phyloP scores from a whole-genome alignment of 2,888 invertebrate species.

The Nasonovia ribisnigri region DNA sequence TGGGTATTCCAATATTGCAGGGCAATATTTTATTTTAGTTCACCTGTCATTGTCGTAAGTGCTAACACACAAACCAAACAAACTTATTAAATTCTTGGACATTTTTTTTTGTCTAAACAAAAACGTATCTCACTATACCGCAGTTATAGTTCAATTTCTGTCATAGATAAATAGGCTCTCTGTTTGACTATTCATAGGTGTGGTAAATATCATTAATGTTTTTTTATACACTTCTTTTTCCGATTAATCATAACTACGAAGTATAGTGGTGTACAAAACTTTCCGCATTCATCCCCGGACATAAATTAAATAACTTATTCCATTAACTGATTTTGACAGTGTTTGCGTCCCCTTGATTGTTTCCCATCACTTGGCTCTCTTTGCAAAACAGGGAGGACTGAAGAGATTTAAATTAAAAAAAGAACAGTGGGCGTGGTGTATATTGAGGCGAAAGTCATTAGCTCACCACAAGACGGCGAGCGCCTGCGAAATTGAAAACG shows the following conservation, averaged over 20 bases:
- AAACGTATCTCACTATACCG: slow-evolving; percentile 9
- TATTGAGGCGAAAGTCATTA: slow-evolving; percentile 65
- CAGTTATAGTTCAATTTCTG: background rate
- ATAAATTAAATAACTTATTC: slow-evolving; percentile 65
- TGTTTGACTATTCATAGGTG: slow-evolving; percentile 17
- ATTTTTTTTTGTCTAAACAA: slow-evolving; percentile 45
- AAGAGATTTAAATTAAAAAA: slow-evolving; percentile 65
- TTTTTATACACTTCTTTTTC: slow-evolving; percentile 22
- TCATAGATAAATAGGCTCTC: background rate
- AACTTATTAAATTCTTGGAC: slow-evolving; percentile 65
- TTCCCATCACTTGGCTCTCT: slow-evolving; percentile 57
- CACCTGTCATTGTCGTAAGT: slow-evolving; percentile 63
- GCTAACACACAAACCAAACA: slow-evolving; percentile 58
- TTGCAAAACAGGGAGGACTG: slow-evolving; percentile 21
- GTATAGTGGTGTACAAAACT: slow-evolving; percentile 52
- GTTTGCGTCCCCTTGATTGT: slow-evolving; percentile 63
- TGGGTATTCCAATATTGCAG: slow-evolving; percentile 61
- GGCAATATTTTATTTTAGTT: slow-evolving; percentile 65
- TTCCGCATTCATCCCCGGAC: slow-evolving; percentile 58
- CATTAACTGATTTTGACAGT: slow-evolving; percentile 65
- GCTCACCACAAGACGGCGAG: slow-evolving; percentile 53
- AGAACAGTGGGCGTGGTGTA: slow-evolving; percentile 52
- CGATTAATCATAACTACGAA: slow-evolving; percentile 60
- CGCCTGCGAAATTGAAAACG: slow-evolving; percentile 59
- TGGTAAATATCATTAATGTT: slow-evolving; percentile 18